Percentiles rank a stretch among this genome's conserved stretches.
Evolutionary conservation across 2,113 vertebrate species (phyloP).

Genomic region (Aphyosemion australe): DNA sequence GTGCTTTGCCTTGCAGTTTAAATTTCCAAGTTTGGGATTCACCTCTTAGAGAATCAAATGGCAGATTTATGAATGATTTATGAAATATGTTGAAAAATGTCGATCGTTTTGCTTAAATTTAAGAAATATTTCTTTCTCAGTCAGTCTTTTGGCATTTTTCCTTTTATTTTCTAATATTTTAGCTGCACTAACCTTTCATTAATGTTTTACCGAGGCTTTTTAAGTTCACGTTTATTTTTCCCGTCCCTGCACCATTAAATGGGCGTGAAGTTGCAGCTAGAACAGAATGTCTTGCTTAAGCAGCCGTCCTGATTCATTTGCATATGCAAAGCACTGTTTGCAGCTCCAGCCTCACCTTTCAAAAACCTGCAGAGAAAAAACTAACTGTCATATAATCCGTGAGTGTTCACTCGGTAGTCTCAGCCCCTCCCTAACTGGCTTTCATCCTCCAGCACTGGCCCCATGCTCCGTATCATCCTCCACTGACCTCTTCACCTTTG

Average conservation of each 20-base stretch:
- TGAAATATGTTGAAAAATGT: too few relatives aligned
- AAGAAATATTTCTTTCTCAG: too few relatives aligned
- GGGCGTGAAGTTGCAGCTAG: conserved; percentile 5
- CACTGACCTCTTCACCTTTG: conserved; percentile 75
- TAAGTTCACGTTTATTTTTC: too few relatives aligned
- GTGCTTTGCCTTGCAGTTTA: too few relatives aligned
- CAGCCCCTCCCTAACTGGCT: conserved; percentile 56
- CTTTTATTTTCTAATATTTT: too few relatives aligned
- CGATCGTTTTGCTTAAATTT: too few relatives aligned
- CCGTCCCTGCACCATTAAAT: neutral
- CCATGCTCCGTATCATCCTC: conserved; percentile 81
- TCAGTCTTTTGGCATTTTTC: too few relatives aligned
- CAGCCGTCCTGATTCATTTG: conserved; percentile 12
- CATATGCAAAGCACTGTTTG: conserved; percentile 12
- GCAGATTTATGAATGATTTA: too few relatives aligned
- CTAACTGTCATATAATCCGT: conserved; percentile 38
- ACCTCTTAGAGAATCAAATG: too few relatives aligned
- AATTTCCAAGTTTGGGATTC: too few relatives aligned
- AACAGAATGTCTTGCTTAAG: conserved; percentile 1
- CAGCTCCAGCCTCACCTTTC: neutral
- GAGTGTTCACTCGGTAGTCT: conserved; percentile 9
- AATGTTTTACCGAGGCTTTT: too few relatives aligned
- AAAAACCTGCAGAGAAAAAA: conserved; percentile 9
- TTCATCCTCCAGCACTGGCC: conserved; percentile 78
- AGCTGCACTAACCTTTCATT: too few relatives aligned